Base-by-base conservation (phyloP, 2,888 invertebrate genomes). In the Trichogramma evanescens region DNA sequence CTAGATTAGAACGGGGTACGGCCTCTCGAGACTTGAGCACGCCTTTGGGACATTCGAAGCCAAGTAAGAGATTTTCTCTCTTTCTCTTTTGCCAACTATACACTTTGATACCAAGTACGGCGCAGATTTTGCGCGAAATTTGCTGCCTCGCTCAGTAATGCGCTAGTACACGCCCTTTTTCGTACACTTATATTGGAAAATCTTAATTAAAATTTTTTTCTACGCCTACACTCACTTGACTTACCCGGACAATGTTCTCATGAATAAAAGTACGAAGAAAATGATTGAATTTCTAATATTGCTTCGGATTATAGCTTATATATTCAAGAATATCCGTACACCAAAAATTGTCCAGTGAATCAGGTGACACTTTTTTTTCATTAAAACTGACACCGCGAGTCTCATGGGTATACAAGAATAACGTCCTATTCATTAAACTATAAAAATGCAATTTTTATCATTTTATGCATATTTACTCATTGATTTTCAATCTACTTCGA, bases 1-100 rank as follows among this genome's bases (percentile, higher is more conserved):
- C 77, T 71, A 71, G 76, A 77, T 77, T 77, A 76, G 74, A 76
- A 73, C 71, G 39, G 7, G 50, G 39, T 5, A 8, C 13, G 5
- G 42, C 42, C 56, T 68, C 68, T 69, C 68, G 61, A 66, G 61
- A 67, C 67, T 68, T 67, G 64, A 56, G 61, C 53, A 60, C 57
- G 52, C 10, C 45, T 51, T 40, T 46, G 58, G 52, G 54, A 62
- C 58, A 54, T 58, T 60, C 50, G 57, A n/a, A 60, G 63, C 61
- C 63, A 64, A 66, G 63, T 72, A 70, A 67, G 68, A 70, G 68
- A 71, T 74, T 74, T 72, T 68, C 69, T 68, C 67, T 71, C 65
- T 55, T 55, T 57, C 63, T 58, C 46, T 41, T 66, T 66, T 62
- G 61, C 63, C 66, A 58, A 56, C 56, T 52, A 40, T 54, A 53